Percentiles rank a stretch among this genome's conserved stretches.
Evolutionary conservation across 2,888 invertebrate species (phyloP).

Genomic region (Tineola bisselliella): DNA sequence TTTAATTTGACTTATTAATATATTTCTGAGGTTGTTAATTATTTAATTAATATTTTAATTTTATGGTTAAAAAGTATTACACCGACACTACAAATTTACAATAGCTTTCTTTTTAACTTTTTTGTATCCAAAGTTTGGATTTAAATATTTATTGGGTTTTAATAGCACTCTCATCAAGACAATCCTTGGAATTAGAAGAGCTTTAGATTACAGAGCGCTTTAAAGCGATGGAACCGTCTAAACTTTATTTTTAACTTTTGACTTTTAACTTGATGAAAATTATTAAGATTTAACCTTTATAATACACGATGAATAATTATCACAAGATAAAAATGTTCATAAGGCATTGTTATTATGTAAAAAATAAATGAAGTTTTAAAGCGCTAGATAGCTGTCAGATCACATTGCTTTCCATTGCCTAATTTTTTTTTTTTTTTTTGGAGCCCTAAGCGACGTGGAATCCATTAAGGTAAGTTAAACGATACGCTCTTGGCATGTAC

Average conservation of each 20-base stretch:
- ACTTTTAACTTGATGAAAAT: background rate
- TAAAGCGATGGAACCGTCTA: background rate
- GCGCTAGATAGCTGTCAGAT: slow-evolving; percentile 25
- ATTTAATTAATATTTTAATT: no score
- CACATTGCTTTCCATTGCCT: slow-evolving; percentile 26
- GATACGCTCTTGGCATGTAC: slow-evolving; percentile 33
- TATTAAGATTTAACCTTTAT: background rate
- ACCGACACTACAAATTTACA: background rate
- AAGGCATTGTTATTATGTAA: background rate
- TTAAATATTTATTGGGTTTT: slow-evolving; percentile 42
- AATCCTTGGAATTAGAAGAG: background rate
- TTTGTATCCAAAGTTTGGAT: slow-evolving; percentile 29
- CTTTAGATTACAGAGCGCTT: background rate
- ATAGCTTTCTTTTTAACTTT: slow-evolving; percentile 18
- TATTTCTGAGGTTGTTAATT: no score
- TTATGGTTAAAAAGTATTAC: no score
- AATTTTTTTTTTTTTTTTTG: slow-evolving; percentile 38
- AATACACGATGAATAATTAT: background rate
- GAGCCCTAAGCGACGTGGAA: slow-evolving; percentile 35
- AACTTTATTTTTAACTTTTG: background rate
- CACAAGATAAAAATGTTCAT: background rate
- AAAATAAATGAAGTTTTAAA: slow-evolving; percentile 15
- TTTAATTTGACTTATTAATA: no score
- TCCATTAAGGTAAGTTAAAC: slow-evolving; percentile 50
- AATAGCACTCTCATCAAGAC: slow-evolving; percentile 22